Base-by-base conservation (phyloP, 2,113 vertebrate species). In the Poicephalus gulielmi region DNA sequence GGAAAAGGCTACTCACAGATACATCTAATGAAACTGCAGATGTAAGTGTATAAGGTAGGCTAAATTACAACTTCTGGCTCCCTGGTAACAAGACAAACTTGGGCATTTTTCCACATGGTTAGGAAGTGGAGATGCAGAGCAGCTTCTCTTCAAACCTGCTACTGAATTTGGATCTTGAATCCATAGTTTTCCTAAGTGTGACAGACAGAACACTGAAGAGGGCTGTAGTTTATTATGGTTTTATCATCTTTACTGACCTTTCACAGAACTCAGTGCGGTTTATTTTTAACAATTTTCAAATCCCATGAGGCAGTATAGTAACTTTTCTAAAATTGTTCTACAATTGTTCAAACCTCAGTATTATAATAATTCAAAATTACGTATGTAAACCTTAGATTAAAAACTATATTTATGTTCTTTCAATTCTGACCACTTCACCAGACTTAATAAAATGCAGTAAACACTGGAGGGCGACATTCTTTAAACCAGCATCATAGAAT, bases 191-290 rank as follows among this genome's bases (percentile, higher is more conserved):
- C 30, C 37, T 2, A 19, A 70, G 7, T 23, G 30, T 81, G 18
- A 43, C 5, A 43, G 63, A 60, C n/a, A 16, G 59, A 88, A 35
- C 11, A 28, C 15, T 33, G 68, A 39, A 17, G 16, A 52, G 13
- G 5, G 18, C 2, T 31, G 5, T 0, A 0, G 4, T 5, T 52
- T 46, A 43, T 22, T 15, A 35, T 15, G 14, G 13, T 31, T 77
- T 67, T 28, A n/a, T 17, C 63, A 82, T 23, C 11, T 76, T 77
- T 81, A 33, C 23, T 78, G 63, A 17, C 27, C 30, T 89, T 49
- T 44, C 44, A 62, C 16, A 64, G 19, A 55, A 59, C 46, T 53
- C 22, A 18, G 3, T 14, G 15, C 4, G 3, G 0, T 2, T 46
- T 52, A 28, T 37, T 67, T 60, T 25, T 30, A 49, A 57, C 10